Conservation (phyloP, 2,888 invertebrate species). For the Phaedon cochleariae region DNA sequence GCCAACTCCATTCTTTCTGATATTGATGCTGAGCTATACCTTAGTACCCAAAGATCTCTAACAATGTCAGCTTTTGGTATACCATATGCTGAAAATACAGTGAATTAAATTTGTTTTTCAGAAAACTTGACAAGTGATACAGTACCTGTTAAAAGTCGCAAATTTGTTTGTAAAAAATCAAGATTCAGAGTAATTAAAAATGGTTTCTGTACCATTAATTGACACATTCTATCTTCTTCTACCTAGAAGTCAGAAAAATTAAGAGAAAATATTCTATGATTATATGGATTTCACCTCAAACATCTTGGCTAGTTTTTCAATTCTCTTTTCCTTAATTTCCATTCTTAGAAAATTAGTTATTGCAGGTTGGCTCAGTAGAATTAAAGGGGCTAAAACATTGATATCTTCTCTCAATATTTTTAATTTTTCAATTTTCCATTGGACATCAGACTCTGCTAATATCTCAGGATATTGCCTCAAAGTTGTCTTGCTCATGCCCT, state of each 20-base stretch:
- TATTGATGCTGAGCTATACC: constrained; percentile 55
- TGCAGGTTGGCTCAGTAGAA: constrained; percentile 36
- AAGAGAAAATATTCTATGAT: not conserved
- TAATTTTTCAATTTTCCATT: constrained; percentile 46
- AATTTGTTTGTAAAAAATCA: constrained; percentile 27
- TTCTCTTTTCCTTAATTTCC: constrained; percentile 37
- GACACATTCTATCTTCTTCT: constrained; percentile 43
- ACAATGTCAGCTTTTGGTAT: constrained; percentile 55
- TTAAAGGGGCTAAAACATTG: constrained; percentile 47
- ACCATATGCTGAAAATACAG: constrained; percentile 53
- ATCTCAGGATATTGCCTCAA: constrained; percentile 51
- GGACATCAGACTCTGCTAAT: constrained; percentile 45
- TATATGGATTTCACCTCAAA: constrained; percentile 43
- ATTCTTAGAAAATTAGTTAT: constrained; percentile 39
- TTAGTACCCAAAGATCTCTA: constrained; percentile 62
- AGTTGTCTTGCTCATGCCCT: constrained; percentile 44
- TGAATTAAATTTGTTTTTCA: too few relatives aligned
- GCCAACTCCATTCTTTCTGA: constrained; percentile 54
- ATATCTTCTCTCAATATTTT: constrained; percentile 48
- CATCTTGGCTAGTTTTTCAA: constrained; percentile 42
- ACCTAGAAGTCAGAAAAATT: constrained; percentile 46
- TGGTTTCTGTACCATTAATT: constrained; percentile 31
- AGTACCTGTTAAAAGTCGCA: constrained; percentile 32
- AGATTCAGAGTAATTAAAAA: constrained; percentile 38
- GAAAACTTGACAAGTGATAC: not conserved